Base-by-base conservation (phyloP, 2,113 vertebrate genomes). In the Trichechus manatus region DNA sequence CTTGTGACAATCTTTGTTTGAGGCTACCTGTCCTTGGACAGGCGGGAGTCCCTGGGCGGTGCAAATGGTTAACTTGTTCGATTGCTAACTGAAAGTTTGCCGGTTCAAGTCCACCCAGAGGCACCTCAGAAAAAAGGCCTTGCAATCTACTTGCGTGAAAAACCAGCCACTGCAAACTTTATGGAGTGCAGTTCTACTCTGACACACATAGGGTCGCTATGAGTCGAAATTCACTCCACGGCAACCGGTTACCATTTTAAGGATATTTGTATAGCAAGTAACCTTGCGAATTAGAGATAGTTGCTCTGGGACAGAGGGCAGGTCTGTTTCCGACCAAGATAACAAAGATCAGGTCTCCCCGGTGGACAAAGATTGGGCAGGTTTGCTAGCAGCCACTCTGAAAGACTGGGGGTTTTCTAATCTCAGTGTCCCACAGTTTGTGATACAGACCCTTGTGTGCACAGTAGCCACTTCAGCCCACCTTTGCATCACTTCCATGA, bases 281-380 rank as follows among this genome's bases (percentile, higher is more conserved):
- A 29, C 29, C 68, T 91, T 83, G 36, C 50, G 87, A 92, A 15
- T 20, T 83, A 89, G n/a, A 95, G 75, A 84, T 11, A 83, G 10
- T n/a, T n/a, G 10, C 82, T 92, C 75, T n/a, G 11, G 29, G 61
- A 17, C 31, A 91, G 84, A 79, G 27, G 39, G 64, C 2, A 56
- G 3, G 44, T 79, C 72, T 94, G 3, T 61, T 91, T 92, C 39
- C 47, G 20, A 68, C 36, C 33, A 68, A 31, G 15, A 80, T 61
- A 90, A 64, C 50, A 36, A 93, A 79, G 42, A n/a, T 23, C n/a
- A n/a, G 29, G 59, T 87, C 22, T 87, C 33, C 27, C 2, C 79
- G 11, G 0, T 0, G 2, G 8, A 2, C 29, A 25, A 64, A 95
- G 9, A 5, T 53, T 64, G 33, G 39, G 5, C 7, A 89, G 6